Base-by-base conservation (phyloP, 2,113 vertebrate genomes). In the Cyanoderma ruficeps region DNA sequence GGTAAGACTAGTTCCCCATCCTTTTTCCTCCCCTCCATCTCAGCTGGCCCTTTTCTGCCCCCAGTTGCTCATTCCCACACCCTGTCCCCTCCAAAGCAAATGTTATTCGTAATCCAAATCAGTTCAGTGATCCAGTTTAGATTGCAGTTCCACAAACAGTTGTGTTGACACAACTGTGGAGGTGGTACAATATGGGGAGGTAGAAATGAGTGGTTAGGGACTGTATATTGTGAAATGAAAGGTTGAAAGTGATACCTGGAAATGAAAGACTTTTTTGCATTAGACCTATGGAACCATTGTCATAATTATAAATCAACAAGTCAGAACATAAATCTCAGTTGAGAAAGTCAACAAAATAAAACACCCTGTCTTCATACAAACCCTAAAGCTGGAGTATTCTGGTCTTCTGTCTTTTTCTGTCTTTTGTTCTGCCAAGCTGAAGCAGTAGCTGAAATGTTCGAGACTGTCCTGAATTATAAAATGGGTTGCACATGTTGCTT, bases 151-250 rank as follows among this genome's bases (percentile, higher is more conserved):
- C 85, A 97, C 90, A 90, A 94, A 90, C 85, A 90, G 82, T 93
- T 86, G 79, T 96, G 94, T 96, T 96, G 92, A 93, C 95, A 97
- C 92, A 93, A 89, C 79, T 83, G 88, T 94, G 89, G 83, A 94
- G 95, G 88, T 92, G 83, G 90, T 89, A 93, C 71, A 92, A n/a
- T 41, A 77, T 10, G 37, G 76, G 11, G 60, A 90, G 72, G 86
- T 60, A 94, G 86, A 76, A 80, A 67, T 39, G 39, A 89, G 47
- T 63, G 80, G 59, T 86, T 83, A 59, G 67, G 55, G 55, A 74
- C 39, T 53, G 71, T 71, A 56, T 27, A 39, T 95, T 95, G 76
- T 89, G 86, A 96, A 96, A 93, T 44, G 35, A 63, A 16, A 80
- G 25, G 67, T 69, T 93, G 67, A 68, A 93, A 95, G 53, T 35